Evolutionary conservation across 37 sponge, comb jelly and placozoan genomes (phyloP), one percentile per base, ranked within the genome.

Genomic region (Halisarca cf. caerulea): DNA sequence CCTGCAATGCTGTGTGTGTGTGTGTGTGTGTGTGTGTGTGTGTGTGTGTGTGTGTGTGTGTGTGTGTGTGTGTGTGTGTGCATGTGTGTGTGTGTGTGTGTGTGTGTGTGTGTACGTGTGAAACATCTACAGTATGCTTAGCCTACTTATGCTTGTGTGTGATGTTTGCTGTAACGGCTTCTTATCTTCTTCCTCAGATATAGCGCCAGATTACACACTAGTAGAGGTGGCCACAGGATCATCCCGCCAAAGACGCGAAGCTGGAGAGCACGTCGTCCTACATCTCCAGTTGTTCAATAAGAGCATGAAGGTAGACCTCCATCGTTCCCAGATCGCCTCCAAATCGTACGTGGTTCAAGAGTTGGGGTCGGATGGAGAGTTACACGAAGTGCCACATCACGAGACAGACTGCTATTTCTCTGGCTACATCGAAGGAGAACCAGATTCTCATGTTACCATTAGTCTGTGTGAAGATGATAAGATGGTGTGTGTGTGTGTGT

Each of bases 401-500:
- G 42, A 17, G 21, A 0, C 24, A 2, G 45, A 40, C 42, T 74
- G 77, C 77, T 74, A 74, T 39, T 74, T 25, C 25, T 8, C 21
- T 23, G 77, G 77, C 3, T 24, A 7, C 2, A 25, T 74, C 23
- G 77, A 40, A 24, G 77, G 77, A n/a, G 42, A 40, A 23, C 42
- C 39, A 3, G 45, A 37, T 20, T 42, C 77, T 3, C 42, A 74
- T 24, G 77, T 74, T 20, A 21, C 77, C 7, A n/a, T 74, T 23
- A 37, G 42, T 24, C 7, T 74, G 6, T 74, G 77, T 39, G 24
- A 74, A 37, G 77, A 40, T 66, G 78, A 89, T 69, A 68, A 88
- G 88, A 57, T 66, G 51, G 66, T 77, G 72, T 62, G 87, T 53
- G 72, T 84, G 68, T 33, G 30, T 86, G 73, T 79, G 68, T 86